Conservation (phyloP, 2,113 vertebrate genomes). For the Strix uralensis region DNA sequence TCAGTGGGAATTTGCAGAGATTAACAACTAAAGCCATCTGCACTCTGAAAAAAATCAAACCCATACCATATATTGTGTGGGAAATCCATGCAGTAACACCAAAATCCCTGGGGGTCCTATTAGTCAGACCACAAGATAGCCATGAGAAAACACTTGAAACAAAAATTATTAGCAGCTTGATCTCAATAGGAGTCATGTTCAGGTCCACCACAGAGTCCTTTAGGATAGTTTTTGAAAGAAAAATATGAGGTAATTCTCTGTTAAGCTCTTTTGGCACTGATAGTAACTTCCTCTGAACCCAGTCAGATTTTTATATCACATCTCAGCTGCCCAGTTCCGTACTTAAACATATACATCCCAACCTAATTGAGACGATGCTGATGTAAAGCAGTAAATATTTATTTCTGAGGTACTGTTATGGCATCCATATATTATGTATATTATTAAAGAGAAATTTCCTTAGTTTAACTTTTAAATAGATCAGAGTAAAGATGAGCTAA, state of each 20-base stretch:
- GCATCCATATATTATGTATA: neutral
- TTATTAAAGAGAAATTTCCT: neutral
- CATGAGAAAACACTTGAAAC: neutral
- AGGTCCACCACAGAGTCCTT: neutral
- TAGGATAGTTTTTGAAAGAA: neutral
- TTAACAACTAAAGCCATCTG: neutral
- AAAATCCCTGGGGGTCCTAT: constrained; percentile 13
- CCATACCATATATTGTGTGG: neutral
- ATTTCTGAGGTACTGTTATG: neutral
- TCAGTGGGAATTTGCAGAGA: constrained; percentile 9
- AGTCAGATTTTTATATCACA: neutral
- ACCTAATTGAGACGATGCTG: neutral
- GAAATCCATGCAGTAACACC: neutral
- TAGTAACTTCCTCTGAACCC: neutral
- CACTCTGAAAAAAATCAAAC: neutral
- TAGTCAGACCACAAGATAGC: neutral
- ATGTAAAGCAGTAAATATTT: neutral
- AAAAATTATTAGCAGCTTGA: neutral
- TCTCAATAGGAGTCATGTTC: neutral
- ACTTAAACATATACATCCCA: neutral
- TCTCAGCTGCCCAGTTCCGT: neutral
- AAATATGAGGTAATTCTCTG: neutral
- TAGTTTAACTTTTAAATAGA: neutral
- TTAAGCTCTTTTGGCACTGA: neutral
- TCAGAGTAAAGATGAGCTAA: neutral